Conservation (phyloP, 2,797 vertebrate genomes). For the Diplodus puntazzo region DNA sequence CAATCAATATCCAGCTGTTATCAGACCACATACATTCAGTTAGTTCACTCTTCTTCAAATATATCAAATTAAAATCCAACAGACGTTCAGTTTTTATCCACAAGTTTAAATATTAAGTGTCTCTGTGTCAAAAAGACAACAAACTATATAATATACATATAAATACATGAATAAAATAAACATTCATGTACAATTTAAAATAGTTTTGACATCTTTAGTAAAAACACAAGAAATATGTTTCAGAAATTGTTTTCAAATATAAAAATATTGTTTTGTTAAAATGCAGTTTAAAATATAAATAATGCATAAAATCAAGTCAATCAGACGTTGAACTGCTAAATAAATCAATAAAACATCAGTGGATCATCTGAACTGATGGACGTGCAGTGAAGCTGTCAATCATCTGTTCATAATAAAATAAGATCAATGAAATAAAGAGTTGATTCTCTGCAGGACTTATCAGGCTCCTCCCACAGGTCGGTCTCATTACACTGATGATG, state of each 20-base stretch:
- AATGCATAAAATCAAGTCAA: neutral
- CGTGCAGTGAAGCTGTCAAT: neutral
- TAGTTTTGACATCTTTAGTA: neutral
- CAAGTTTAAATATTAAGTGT: conserved; percentile 18
- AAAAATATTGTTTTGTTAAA: neutral
- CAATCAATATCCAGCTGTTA: neutral
- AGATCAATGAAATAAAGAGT: neutral
- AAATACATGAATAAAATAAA: too few species aligned
- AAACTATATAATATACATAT: neutral
- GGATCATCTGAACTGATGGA: neutral
- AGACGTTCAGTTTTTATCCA: neutral
- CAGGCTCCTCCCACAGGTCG: neutral
- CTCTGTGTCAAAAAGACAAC: neutral
- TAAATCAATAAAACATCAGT: conserved; percentile 32
- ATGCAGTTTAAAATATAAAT: neutral
- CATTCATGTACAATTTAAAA: neutral
- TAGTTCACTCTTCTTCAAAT: neutral
- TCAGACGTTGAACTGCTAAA: conserved; percentile 4
- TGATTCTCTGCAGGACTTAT: neutral
- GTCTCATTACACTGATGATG: too few species aligned
- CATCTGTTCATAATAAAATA: too few species aligned
- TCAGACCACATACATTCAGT: neutral
- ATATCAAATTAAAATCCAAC: neutral
- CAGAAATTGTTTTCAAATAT: neutral
- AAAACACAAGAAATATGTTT: neutral